Conservation (phyloP, 2,888 invertebrate genomes). For the Eledona agricola region DNA sequence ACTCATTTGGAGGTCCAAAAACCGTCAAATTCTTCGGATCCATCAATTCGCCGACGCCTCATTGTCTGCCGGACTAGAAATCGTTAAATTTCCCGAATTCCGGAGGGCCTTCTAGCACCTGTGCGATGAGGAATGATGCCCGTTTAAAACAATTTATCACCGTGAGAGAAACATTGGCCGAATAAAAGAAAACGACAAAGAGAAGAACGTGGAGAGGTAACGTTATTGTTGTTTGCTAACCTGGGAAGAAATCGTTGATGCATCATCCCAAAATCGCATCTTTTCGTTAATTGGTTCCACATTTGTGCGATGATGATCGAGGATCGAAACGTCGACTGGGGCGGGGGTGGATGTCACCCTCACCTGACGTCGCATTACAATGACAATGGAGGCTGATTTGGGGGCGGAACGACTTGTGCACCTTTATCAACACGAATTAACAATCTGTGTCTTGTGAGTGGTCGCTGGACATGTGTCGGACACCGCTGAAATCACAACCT, state of each 20-base stretch:
- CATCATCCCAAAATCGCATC: background rate
- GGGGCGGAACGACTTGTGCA: slow-evolving; percentile 48
- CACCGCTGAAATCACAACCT: slow-evolving; percentile 46
- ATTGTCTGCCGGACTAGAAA: slow-evolving; percentile 9
- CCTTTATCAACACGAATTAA: slow-evolving; percentile 50
- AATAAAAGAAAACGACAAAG: slow-evolving; percentile 1
- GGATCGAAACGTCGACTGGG: slow-evolving; percentile 7
- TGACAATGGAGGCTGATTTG: slow-evolving; percentile 57
- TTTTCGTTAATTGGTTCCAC: too few relatives aligned
- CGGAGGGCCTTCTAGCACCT: background rate
- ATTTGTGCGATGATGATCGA: background rate
- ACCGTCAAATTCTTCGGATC: slow-evolving; percentile 6
- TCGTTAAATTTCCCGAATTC: background rate
- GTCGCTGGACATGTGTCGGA: slow-evolving; percentile 43
- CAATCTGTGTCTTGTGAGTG: slow-evolving; percentile 39
- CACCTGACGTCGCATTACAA: slow-evolving; percentile 57
- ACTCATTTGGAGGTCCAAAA: too few relatives aligned
- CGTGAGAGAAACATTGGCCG: slow-evolving; percentile 23
- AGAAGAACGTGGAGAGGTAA: background rate
- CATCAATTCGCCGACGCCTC: slow-evolving; percentile 17
- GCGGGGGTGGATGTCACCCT: slow-evolving; percentile 45
- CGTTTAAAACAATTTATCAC: slow-evolving; percentile 40
- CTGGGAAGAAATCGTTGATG: too few relatives aligned
- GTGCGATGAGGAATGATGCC: slow-evolving; percentile 34
- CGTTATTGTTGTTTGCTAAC: background rate